Conservation (phyloP, 2,888 invertebrate species). For the Parnassius orleans region DNA sequence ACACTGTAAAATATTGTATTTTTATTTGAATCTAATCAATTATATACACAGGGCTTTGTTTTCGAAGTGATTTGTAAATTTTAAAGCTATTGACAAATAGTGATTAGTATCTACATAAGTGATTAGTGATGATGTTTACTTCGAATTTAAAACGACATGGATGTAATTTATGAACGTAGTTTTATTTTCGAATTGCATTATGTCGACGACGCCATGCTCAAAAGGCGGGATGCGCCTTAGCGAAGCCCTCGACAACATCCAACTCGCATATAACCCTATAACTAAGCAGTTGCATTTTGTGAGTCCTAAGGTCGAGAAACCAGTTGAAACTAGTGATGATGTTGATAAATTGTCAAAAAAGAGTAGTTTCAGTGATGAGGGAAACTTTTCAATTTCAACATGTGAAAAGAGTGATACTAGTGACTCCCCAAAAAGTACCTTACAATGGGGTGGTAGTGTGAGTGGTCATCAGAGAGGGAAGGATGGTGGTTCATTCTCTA, state of each 20-base stretch:
- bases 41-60: constrained; percentile 30
- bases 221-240: constrained; percentile 82
- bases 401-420: constrained; percentile 78
- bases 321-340: constrained; percentile 55
- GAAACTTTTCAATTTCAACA: constrained; percentile 73
- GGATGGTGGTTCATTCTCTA: constrained; percentile 84
- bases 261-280: constrained; percentile 87
- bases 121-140: constrained; percentile 42
- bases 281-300: constrained; percentile 86
- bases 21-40: constrained; percentile 22
- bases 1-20: constrained; percentile 17
- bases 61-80: constrained; percentile 28
- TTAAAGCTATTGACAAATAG: constrained; percentile 23
- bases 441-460: constrained; percentile 73
- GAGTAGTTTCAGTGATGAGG: constrained; percentile 77
- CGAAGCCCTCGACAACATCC: constrained; percentile 87
- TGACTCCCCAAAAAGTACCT: constrained; percentile 75
- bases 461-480: constrained; percentile 77
- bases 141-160: constrained; percentile 47
- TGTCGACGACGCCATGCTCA: constrained; percentile 68
- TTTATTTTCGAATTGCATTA: constrained; percentile 46
- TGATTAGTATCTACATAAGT: constrained; percentile 22
- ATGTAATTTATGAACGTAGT: constrained; percentile 45
- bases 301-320: constrained; percentile 66
- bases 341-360: constrained; percentile 73